phyloP scores from a whole-genome alignment of 2,888 invertebrate genomes.

The Molorchus minor region DNA sequence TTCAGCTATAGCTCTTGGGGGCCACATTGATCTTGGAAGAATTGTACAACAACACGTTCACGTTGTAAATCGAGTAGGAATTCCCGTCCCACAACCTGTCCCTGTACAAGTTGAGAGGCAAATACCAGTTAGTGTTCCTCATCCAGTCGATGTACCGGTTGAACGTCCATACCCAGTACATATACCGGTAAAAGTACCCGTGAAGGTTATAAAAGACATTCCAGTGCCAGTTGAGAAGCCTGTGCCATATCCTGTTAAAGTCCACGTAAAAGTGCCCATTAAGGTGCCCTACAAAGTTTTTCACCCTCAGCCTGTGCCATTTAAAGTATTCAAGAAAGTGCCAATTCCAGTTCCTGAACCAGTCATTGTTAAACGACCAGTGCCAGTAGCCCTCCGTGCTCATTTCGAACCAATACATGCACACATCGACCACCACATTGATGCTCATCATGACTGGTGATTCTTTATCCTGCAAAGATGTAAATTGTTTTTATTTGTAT shows the following conservation, averaged over 20 bases:
- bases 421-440: constrained; percentile 29
- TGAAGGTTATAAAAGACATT: constrained; percentile 64
- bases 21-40: constrained; percentile 41
- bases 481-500: background rate
- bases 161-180: constrained; percentile 61
- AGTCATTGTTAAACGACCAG: constrained; percentile 42
- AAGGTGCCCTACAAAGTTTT: constrained; percentile 56
- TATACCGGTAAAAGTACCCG: constrained; percentile 63
- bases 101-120: constrained; percentile 59
- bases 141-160: constrained; percentile 57
- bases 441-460: constrained; percentile 12
- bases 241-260: constrained; percentile 46
- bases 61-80: constrained; percentile 62
- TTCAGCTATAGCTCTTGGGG: background rate
- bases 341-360: constrained; percentile 60
- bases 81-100: constrained; percentile 65
- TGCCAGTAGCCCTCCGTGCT: constrained; percentile 43
- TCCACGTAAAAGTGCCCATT: constrained; percentile 54
- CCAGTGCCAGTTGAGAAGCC: constrained; percentile 41
- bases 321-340: constrained; percentile 63
- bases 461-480: too few relatives aligned
- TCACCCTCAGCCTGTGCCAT: constrained; percentile 62
- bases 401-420: constrained; percentile 39
- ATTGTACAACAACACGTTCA: constrained; percentile 55
- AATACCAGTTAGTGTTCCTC: constrained; percentile 56